phyloP scores from a whole-genome alignment of 64 coral and sea anemone genomes.

The Acropora tenuis region DNA sequence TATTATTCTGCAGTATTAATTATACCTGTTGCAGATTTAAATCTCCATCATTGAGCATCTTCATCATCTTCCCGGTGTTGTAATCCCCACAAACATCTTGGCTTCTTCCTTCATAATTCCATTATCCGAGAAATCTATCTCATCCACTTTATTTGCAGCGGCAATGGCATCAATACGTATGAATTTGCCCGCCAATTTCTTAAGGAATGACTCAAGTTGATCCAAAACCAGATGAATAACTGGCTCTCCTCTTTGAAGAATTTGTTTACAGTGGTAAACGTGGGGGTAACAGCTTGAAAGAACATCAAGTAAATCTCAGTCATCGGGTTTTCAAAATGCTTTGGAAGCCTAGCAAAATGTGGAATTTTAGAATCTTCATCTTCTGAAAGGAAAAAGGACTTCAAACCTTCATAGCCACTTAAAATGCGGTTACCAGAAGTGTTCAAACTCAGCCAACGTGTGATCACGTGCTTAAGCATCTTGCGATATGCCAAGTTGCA shows the following conservation, averaged over 20 bases:
- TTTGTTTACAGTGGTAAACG: slow-evolving; percentile 38
- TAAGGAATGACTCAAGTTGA: too few relatives aligned
- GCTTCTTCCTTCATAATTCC: too few relatives aligned
- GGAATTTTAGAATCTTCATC: background rate
- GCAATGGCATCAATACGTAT: too few relatives aligned
- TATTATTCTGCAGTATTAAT: too few relatives aligned
- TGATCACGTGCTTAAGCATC: slow-evolving; percentile 43
- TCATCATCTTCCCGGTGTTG: too few relatives aligned
- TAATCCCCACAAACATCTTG: too few relatives aligned
- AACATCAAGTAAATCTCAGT: slow-evolving; percentile 52
- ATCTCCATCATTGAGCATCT: too few relatives aligned
- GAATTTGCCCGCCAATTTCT: too few relatives aligned
- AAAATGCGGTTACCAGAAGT: slow-evolving; percentile 33
- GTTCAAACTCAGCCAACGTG: slow-evolving; percentile 54
- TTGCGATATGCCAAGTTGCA: slow-evolving; percentile 7
- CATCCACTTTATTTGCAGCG: too few relatives aligned
- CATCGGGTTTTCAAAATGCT: slow-evolving; percentile 57
- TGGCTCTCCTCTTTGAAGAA: slow-evolving; percentile 67
- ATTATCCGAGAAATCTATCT: too few relatives aligned
- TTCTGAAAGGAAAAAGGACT: slow-evolving; percentile 46
- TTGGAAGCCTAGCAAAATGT: slow-evolving; percentile 34
- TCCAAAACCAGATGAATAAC: slow-evolving; percentile 26
- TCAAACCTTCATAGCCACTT: slow-evolving; percentile 31
- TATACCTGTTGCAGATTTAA: too few relatives aligned
- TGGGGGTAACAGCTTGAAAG: slow-evolving; percentile 41